Evolutionary conservation across 2,888 invertebrate genomes (phyloP).

Genomic region (Lobophora halterata): DNA sequence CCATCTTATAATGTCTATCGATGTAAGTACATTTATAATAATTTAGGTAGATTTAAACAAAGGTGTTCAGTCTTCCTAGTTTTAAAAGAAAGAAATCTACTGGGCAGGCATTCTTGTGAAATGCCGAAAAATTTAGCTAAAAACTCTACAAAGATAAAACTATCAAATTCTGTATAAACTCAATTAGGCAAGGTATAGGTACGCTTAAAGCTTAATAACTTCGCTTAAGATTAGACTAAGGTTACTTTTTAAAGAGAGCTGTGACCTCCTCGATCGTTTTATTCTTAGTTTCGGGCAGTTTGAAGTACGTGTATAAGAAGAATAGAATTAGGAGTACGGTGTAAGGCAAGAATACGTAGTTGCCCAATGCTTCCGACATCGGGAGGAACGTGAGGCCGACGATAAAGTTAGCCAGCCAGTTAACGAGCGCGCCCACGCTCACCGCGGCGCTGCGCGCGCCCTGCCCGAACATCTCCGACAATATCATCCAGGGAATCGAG

Average conservation of each 20-base stretch:
- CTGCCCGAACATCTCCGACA: slow-evolving; percentile 75
- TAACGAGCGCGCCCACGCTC: slow-evolving; percentile 72
- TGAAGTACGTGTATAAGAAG: slow-evolving; percentile 70
- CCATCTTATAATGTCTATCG: slow-evolving; percentile 23
- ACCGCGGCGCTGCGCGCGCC: slow-evolving; percentile 74
- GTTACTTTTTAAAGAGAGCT: slow-evolving; percentile 70
- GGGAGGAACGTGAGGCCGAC: slow-evolving; percentile 71
- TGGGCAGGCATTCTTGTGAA: slow-evolving; percentile 26
- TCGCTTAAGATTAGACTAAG: slow-evolving; percentile 32
- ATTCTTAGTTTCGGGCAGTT: slow-evolving; percentile 76
- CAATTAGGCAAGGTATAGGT: slow-evolving; percentile 48
- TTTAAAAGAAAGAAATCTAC: slow-evolving; percentile 43
- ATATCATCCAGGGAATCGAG: slow-evolving; percentile 78
- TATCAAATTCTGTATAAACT: slow-evolving; percentile 54
- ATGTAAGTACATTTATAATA: slow-evolving; percentile 62
- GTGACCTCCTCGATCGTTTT: slow-evolving; percentile 75
- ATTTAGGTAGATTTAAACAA: slow-evolving; percentile 42
- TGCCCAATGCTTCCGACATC: slow-evolving; percentile 56
- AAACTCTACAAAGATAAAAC: slow-evolving; percentile 32
- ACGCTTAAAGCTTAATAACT: slow-evolving; percentile 53
- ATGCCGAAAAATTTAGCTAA: slow-evolving; percentile 29
- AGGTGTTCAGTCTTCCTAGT: slow-evolving; percentile 63
- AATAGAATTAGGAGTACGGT: slow-evolving; percentile 68
- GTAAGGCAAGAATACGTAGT: slow-evolving; percentile 72
- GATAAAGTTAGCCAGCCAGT: slow-evolving; percentile 78